Percentiles rank a stretch among this genome's conserved stretches.
These are phyloP conservation scores for Bradysia coprophila DNA, from an alignment of 1,140 invertebrate genomes.

Conservation along the genomic window DNA sequence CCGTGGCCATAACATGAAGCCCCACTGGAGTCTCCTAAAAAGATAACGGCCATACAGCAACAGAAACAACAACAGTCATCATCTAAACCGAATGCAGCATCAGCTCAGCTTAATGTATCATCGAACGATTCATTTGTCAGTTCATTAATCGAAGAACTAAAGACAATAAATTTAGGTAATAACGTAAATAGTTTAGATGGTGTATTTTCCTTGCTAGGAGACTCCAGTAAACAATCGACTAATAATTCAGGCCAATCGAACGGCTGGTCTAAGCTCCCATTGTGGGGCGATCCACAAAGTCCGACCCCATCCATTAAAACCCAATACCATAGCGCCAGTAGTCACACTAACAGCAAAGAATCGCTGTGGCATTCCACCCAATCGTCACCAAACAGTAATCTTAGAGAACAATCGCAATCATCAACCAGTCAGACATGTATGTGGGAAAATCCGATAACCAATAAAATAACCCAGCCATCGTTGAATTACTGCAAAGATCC, in stretches of 20 bases:
- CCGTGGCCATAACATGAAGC: conserved; percentile 72
- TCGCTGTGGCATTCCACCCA: conserved; percentile 15
- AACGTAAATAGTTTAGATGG: background rate
- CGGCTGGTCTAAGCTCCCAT: conserved; percentile 8
- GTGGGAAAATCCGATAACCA: conserved; percentile 1
- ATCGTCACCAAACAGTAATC: conserved; percentile 13
- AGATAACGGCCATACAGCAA: conserved; percentile 7
- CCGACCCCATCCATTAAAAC: conserved; percentile 9
- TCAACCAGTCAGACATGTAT: background rate
- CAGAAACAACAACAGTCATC: conserved; percentile 6
- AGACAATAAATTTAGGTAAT: background rate
- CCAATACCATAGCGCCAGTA: conserved; percentile 5
- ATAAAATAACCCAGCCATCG: conserved; percentile 1
- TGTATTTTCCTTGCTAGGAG: background rate
- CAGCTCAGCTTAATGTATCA: background rate
- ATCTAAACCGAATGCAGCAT: conserved; percentile 1
- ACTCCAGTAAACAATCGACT: conserved; percentile 6
- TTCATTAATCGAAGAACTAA: background rate
- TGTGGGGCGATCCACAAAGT: conserved; percentile 9
- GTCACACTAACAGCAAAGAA: conserved; percentile 16
- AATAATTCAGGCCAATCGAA: conserved; percentile 5
- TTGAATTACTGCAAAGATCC: background rate
- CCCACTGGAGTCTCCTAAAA: conserved; percentile 28
- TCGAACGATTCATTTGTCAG: background rate
- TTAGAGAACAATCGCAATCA: conserved; percentile 11